Base-by-base conservation (phyloP, 2,113 vertebrate species). In the Callospermophilus lateralis region DNA sequence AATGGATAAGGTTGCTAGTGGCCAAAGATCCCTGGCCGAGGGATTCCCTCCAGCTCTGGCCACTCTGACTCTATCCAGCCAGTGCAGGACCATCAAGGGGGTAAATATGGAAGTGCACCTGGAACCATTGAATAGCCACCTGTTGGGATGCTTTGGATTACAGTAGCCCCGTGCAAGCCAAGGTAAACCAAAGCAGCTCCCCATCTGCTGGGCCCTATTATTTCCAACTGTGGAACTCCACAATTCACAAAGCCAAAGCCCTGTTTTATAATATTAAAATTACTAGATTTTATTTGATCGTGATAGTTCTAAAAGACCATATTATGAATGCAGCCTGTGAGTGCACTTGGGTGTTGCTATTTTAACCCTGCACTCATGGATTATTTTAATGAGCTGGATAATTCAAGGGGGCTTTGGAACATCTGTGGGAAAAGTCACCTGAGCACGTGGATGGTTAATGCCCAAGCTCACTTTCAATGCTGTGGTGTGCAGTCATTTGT, bases 391-490 rank as follows among this genome's bases (percentile, higher is more conserved):
- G 96, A 92, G 73, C 37, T 84, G 80, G 93, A 68, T 88, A 87
- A 90, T 93, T 96, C 74, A 87, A 87, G 65, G 80, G 76, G 17
- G 12, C 81, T 96, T 97, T 90, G 76, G 88, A 93, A 68, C 76
- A 86, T 93, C 86, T 94, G 42, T 74, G 81, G n/a, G 76, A 76
- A 94, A 90, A 26, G 81, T 97, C 78, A 94, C 74, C 81, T 96
- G 67, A 95, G 65, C 68, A 85, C 42, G 74, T 37, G 88, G 72
- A 19, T 89, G 76, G 53, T 89, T 95, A 51, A 83, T 91, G 92
- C 91, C 28, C 61, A 90, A 89, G 79, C 67, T 94, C 15, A 1
- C 72, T 96, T 96, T 85, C 68, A 83, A 93, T 48, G 74, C 17
- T 28, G 5, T 77, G 70, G 58, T 22, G 5, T 77, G 42, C 2